Evolutionary conservation across 1,140 invertebrate species (phyloP).

Genomic region (Steinernema feltiae): DNA sequence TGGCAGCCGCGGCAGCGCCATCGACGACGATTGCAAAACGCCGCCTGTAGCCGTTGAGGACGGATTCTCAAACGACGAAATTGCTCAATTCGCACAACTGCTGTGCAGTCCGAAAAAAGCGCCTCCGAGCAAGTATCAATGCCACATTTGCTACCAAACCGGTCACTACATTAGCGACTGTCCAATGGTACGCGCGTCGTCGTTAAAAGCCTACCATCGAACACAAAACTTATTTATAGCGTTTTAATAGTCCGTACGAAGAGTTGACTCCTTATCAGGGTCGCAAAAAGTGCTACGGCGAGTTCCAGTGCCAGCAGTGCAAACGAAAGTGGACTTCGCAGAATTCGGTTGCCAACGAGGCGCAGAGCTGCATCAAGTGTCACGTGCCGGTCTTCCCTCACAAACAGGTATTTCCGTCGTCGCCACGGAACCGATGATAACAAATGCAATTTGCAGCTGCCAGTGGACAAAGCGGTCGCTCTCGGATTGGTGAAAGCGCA

Average conservation of each 20-base stretch:
- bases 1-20: no score
- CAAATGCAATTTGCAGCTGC: slow-evolving; percentile 45
- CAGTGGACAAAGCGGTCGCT: slow-evolving; percentile 54
- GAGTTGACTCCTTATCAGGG: slow-evolving; percentile 88
- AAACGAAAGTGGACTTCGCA: slow-evolving; percentile 90
- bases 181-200: slow-evolving; percentile 67
- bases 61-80: slow-evolving; percentile 53
- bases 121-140: slow-evolving; percentile 75
- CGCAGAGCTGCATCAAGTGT: slow-evolving; percentile 87
- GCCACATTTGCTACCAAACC: slow-evolving; percentile 81
- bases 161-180: slow-evolving; percentile 89
- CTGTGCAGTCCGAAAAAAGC: slow-evolving; percentile 62
- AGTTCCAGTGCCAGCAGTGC: slow-evolving; percentile 78
- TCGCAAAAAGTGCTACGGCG: slow-evolving; percentile 83
- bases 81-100: slow-evolving; percentile 52
- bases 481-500: slow-evolving; percentile 53
- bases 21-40: background rate
- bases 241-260: slow-evolving; percentile 57
- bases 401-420: slow-evolving; percentile 73
- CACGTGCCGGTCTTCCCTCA: slow-evolving; percentile 86
- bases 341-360: slow-evolving; percentile 88
- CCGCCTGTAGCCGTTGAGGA: slow-evolving; percentile 44
- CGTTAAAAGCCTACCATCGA: no score
- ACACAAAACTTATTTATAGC: slow-evolving; percentile 42
- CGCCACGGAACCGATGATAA: background rate